Conservation (phyloP, 2,797 vertebrate species). For the Aulostomus chinensis region DNA sequence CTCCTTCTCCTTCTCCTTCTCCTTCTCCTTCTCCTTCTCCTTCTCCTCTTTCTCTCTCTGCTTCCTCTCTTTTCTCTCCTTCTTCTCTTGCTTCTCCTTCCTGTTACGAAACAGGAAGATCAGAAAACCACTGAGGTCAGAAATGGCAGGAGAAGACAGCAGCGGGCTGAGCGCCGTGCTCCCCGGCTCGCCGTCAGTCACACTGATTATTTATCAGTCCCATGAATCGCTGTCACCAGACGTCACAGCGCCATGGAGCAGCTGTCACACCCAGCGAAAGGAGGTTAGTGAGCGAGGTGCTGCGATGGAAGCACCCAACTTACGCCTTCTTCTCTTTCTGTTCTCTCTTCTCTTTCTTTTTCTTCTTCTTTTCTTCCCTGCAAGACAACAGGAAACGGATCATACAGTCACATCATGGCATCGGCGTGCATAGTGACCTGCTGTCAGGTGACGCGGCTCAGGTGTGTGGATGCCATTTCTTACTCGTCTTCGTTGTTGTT, state of each 20-base stretch:
- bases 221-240: too few species aligned
- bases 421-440: background rate
- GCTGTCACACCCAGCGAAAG: background rate
- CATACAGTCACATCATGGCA: background rate
- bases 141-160: background rate
- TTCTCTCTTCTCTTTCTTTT: constrained; percentile 78
- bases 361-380: constrained; percentile 74
- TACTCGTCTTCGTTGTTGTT: constrained; percentile 91
- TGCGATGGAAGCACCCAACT: background rate
- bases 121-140: background rate
- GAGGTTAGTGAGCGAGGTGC: too few species aligned
- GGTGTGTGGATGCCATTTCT: constrained; percentile 11
- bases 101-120: constrained; percentile 13
- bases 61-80: constrained; percentile 56
- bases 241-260: too few species aligned
- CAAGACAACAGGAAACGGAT: constrained; percentile 1
- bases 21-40: constrained; percentile 70
- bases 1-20: constrained; percentile 71
- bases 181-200: too few species aligned
- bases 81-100: constrained; percentile 77
- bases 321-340: constrained; percentile 66
- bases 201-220: too few species aligned
- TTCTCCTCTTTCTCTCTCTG: constrained; percentile 63
- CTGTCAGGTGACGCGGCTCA: background rate
- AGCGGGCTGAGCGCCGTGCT: too few species aligned